Evolutionary conservation across 2,113 vertebrate genomes (phyloP).

Genomic region (Gallinago undulata): DNA sequence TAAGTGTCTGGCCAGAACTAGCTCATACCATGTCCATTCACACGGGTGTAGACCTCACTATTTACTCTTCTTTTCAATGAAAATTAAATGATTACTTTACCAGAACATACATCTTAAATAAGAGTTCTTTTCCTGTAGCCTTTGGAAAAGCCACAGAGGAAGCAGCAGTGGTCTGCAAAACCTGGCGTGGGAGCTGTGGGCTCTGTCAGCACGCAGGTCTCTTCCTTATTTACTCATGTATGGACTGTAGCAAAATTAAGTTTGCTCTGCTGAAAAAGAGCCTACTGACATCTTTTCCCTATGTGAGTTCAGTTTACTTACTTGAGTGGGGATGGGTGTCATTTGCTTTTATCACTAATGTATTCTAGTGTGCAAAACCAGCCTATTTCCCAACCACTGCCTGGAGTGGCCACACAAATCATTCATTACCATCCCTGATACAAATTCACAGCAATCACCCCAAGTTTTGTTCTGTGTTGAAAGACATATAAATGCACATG

Average conservation of each 20-base stretch:
- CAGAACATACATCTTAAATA: background rate
- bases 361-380: background rate
- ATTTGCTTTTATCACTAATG: background rate
- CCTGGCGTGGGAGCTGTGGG: background rate
- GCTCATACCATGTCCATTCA: background rate
- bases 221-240: background rate
- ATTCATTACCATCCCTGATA: background rate
- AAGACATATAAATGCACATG: background rate
- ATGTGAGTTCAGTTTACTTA: background rate
- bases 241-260: background rate
- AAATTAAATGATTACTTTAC: background rate
- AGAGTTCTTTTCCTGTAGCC: background rate
- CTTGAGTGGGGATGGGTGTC: background rate
- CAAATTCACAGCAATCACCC: background rate
- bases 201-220: background rate
- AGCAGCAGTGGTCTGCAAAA: background rate
- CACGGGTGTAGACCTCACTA: background rate
- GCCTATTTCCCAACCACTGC: background rate
- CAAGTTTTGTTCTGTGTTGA: background rate
- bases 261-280: background rate
- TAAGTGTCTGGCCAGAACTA: background rate
- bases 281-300: background rate
- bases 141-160: background rate
- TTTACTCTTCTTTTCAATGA: background rate
- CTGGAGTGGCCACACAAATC: background rate